These are phyloP conservation scores for Drosophila navojoa DNA, from an alignment of 1,140 invertebrate genomes.

Conservation along the genomic window DNA sequence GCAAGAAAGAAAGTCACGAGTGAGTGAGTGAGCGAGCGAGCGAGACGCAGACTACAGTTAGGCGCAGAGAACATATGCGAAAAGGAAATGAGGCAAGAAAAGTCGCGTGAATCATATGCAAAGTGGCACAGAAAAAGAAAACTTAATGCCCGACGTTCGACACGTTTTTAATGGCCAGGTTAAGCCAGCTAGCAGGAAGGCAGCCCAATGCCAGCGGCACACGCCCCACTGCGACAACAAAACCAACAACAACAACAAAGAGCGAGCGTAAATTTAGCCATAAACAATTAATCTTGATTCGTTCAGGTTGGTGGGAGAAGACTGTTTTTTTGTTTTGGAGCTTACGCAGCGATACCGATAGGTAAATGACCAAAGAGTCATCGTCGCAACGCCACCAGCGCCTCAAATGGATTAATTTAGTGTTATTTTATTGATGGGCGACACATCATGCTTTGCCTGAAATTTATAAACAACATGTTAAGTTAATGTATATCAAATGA, in stretches of 20 bases:
- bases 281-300: slow-evolving; percentile 72
- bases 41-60: slow-evolving; percentile 17
- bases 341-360: slow-evolving; percentile 51
- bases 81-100: slow-evolving; percentile 49
- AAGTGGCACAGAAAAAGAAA: slow-evolving; percentile 60
- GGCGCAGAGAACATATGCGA: slow-evolving; percentile 38
- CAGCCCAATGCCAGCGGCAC: slow-evolving; percentile 40
- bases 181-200: slow-evolving; percentile 4
- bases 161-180: slow-evolving; percentile 36
- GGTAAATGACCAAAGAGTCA: slow-evolving; percentile 71
- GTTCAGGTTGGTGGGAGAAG: slow-evolving; percentile 33
- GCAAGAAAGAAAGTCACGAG: slow-evolving; percentile 56
- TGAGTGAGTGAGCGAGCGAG: slow-evolving; percentile 2
- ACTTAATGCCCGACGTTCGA: slow-evolving; percentile 29
- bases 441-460: slow-evolving; percentile 39
- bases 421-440: slow-evolving; percentile 60
- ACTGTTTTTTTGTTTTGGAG: background rate
- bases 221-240: slow-evolving; percentile 27
- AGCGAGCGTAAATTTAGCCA: slow-evolving; percentile 40
- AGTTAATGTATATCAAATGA: slow-evolving; percentile 38
- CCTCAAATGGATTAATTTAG: slow-evolving; percentile 57
- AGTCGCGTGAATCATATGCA: slow-evolving; percentile 71
- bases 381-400: slow-evolving; percentile 43
- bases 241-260: background rate
- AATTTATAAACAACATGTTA: slow-evolving; percentile 48